These are phyloP conservation scores for Pachyuromys duprasi DNA, from an alignment of 2,797 vertebrate genomes.

Conservation along the genomic window DNA sequence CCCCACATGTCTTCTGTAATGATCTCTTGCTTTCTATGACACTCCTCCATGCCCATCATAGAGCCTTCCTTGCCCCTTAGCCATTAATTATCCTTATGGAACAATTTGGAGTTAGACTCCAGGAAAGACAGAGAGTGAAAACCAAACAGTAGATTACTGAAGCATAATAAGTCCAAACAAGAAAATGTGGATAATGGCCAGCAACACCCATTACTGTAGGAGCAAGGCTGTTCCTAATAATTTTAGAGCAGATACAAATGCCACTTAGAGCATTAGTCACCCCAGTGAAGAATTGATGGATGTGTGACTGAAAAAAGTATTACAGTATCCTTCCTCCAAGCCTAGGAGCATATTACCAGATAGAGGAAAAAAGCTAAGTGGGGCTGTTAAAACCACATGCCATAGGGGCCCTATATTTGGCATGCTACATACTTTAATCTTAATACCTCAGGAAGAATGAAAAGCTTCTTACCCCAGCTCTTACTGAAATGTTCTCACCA, in stretches of 20 bases:
- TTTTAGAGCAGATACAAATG: conserved; percentile 56
- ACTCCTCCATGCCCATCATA: conserved; percentile 4
- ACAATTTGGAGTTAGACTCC: conserved; percentile 35
- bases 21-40: conserved; percentile 27
- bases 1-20: neutral
- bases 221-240: conserved; percentile 62
- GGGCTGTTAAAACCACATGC: neutral
- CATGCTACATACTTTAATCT: neutral
- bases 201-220: conserved; percentile 49
- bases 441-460: conserved; percentile 15
- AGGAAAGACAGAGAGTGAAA: conserved; percentile 64
- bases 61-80: conserved; percentile 39
- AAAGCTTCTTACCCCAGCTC: neutral
- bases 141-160: conserved; percentile 38
- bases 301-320: neutral
- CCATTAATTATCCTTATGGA: conserved; percentile 59
- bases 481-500: conserved; percentile 1
- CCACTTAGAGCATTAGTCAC: conserved; percentile 61
- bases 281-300: conserved; percentile 21
- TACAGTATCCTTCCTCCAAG: conserved; percentile 17
- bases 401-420: neutral
- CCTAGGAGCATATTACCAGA: neutral
- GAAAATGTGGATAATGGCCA: conserved; percentile 31
- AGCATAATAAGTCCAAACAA: conserved; percentile 49
- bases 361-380: conserved; percentile 37